These are phyloP conservation scores for Danionella cerebrum DNA, from an alignment of 2,113 vertebrate species.

Conservation along the genomic window DNA sequence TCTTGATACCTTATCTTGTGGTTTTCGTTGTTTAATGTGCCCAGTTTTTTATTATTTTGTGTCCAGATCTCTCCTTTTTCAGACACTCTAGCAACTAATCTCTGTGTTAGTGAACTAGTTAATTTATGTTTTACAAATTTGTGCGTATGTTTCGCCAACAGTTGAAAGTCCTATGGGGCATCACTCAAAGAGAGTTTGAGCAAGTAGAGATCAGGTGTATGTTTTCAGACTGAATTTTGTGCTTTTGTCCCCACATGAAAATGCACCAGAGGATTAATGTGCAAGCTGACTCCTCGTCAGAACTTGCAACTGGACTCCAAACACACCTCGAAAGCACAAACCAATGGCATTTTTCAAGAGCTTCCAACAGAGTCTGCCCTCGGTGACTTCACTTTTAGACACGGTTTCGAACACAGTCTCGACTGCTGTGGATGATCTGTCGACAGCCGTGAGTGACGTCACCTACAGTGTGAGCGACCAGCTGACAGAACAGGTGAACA, in stretches of 20 bases:
- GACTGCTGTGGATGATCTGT: conserved; percentile 80
- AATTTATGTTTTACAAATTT: too few relatives aligned
- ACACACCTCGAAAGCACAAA: not conserved
- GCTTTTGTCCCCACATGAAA: not conserved
- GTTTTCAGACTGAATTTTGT: too few relatives aligned
- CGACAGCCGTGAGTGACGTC: conserved; percentile 75
- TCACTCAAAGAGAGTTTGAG: too few relatives aligned
- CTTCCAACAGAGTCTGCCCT: conserved; percentile 83
- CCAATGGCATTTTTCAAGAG: conserved; percentile 89
- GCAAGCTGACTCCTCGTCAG: conserved; percentile 9
- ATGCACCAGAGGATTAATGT: not conserved
- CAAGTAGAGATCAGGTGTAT: too few relatives aligned
- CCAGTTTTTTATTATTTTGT: too few relatives aligned
- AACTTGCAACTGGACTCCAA: conserved; percentile 4
- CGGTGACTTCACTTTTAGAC: conserved; percentile 82
- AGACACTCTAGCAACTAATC: too few relatives aligned
- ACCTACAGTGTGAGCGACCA: conserved; percentile 79
- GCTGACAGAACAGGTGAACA: conserved; percentile 84
- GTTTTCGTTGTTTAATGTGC: too few relatives aligned
- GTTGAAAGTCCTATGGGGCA: too few relatives aligned
- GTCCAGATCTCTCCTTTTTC: too few relatives aligned
- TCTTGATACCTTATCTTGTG: too few relatives aligned
- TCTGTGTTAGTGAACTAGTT: too few relatives aligned
- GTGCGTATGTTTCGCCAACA: too few relatives aligned
- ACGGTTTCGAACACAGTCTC: conserved; percentile 79